A percentile compares a stretch with the other conserved stretches of the same genome.
These are phyloP conservation scores for Drosophila aldrichi DNA, from an alignment of 2,888 invertebrate genomes.

Conservation along the genomic window DNA sequence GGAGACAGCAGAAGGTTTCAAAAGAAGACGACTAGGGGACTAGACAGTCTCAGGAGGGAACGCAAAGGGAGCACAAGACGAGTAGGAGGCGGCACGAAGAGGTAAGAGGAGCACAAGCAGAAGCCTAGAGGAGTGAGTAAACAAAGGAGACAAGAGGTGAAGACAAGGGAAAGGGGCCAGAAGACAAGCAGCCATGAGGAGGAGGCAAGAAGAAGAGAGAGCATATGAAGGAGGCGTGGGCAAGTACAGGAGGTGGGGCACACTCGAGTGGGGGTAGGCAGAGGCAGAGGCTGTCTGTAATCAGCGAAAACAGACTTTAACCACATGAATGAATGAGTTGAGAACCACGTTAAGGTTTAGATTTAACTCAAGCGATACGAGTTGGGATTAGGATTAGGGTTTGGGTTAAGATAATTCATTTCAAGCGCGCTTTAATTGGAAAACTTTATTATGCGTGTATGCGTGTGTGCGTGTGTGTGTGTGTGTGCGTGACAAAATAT, in stretches of 20 bases:
- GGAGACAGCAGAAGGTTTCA: background rate
- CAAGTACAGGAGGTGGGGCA: background rate
- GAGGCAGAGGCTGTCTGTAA: constrained; percentile 16
- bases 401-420: constrained; percentile 64
- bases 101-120: background rate
- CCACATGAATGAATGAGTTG: constrained; percentile 48
- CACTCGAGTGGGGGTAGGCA: background rate
- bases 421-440: constrained; percentile 70
- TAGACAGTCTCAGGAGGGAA: background rate
- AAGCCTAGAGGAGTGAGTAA: background rate
- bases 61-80: background rate
- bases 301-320: constrained; percentile 42
- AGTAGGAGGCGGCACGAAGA: background rate
- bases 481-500: constrained; percentile 21
- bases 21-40: background rate
- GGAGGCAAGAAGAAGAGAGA: background rate
- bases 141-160: too few relatives aligned
- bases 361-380: constrained; percentile 2
- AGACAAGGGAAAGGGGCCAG: too few relatives aligned
- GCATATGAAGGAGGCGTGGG: background rate
- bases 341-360: background rate
- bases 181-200: background rate
- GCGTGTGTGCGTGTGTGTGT: constrained; percentile 9
- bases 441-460: constrained; percentile 53
- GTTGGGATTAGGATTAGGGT: background rate